Base-by-base conservation (phyloP, 2,888 invertebrate species). In the Stomorhina lunata region DNA sequence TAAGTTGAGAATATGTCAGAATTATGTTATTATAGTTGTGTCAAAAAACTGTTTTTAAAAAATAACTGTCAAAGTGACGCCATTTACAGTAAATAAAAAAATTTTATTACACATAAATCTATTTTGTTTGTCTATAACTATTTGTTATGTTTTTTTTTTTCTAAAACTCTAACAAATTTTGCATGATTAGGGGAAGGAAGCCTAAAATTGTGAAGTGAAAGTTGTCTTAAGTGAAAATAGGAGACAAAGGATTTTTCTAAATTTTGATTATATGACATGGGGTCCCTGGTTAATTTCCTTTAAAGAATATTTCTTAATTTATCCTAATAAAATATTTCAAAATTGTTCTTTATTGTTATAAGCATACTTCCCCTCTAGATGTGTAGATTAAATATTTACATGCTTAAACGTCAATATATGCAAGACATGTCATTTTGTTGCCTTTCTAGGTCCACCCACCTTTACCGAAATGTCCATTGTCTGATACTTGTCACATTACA, bases 41-140 rank as follows among this genome's bases (percentile, higher is more conserved):
- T 43, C 43, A 22, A 29, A 20, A 25, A 27, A 37, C n/a, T 59
- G 32, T 71, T 63, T 27, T 63, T 73, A 17, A 63, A 53, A 83
- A 80, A 55, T 73, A 84, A 76, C 84, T 85, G 86, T 82, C 86
- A 86, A 84, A 84, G 81, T 84, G 86, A 85, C 86, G 86, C 86
- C 86, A 84, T 86, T 86, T 83, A 84, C 68, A 80, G 80, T 76
- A 15, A 83, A 71, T 83, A 80, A 17, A 73, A 12, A 48, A 20
- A 37, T 76, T 57, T 22, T 66, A 66, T 59, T 68, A n/a, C n/a
- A n/a, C n/a, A n/a, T n/a, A n/a, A n/a, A n/a, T n/a, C 83, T 63
- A 81, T 84, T 57, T 83, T 78, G 4, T 22, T 7, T 53, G 22
- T 27, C 4, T 69, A 2, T 55, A 9, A 9, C 4, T 50, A 61